Evolutionary conservation across 2,797 vertebrate genomes (phyloP).

Genomic region (Sebastes vulpes): DNA sequence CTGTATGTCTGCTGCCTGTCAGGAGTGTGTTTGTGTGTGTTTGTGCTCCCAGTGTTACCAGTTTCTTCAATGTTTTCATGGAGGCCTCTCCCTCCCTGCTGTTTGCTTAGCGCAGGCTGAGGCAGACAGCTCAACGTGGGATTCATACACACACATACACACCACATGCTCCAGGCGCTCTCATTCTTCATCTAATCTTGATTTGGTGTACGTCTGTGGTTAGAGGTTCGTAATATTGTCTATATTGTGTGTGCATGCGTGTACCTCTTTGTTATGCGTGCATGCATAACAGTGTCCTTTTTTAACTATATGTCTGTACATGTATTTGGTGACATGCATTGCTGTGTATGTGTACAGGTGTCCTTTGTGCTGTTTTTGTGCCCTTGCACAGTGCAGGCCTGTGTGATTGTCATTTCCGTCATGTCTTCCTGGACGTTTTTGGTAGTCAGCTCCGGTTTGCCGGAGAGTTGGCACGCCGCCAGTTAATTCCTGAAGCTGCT

Average conservation of each 20-base stretch:
- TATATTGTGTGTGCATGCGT: neutral
- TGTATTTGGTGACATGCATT: neutral
- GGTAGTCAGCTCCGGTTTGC: conserved; percentile 69
- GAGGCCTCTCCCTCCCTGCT: conserved; percentile 71
- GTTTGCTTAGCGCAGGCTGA: conserved; percentile 70
- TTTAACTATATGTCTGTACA: neutral
- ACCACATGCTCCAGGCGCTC: conserved; percentile 33
- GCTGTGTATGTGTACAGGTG: conserved; percentile 7
- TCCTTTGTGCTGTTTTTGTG: conserved; percentile 47
- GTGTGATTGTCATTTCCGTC: conserved; percentile 71
- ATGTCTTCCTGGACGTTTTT: conserved; percentile 67
- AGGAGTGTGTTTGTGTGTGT: conserved; percentile 39
- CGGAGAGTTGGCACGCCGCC: conserved; percentile 52
- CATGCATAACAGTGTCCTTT: neutral
- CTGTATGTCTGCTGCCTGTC: conserved; percentile 62
- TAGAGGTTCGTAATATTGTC: conserved; percentile 11
- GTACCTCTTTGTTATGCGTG: neutral
- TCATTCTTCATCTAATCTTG: conserved; percentile 39
- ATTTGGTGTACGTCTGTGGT: conserved; percentile 27
- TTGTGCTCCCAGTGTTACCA: conserved; percentile 49
- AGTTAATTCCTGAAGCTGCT: conserved; percentile 66
- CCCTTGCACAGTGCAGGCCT: conserved; percentile 46
- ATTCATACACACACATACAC: conserved; percentile 38
- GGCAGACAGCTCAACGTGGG: conserved; percentile 63
- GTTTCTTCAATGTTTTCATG: conserved; percentile 60